These are phyloP conservation scores for Limnothrissa miodon DNA, from an alignment of 2,113 vertebrate genomes.

Conservation along the genomic window DNA sequence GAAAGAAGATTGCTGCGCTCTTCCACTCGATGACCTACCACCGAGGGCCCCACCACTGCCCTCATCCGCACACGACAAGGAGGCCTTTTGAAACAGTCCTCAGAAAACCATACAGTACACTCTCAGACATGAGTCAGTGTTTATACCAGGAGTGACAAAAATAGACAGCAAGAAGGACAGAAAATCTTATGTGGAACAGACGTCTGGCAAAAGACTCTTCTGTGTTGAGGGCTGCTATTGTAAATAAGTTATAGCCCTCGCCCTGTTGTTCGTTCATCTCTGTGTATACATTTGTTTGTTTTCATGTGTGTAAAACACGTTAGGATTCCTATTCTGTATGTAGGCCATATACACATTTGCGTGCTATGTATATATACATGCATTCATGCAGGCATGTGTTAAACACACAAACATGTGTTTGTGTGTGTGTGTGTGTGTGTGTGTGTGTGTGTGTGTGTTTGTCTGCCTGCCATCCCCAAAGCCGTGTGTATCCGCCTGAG, in stretches of 20 bases:
- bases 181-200: not conserved
- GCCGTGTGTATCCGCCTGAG: conserved; percentile 13
- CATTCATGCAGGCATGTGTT: not conserved
- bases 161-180: not conserved
- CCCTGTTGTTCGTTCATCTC: not conserved
- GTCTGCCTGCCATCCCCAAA: conserved; percentile 6
- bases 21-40: not conserved
- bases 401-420: conserved; percentile 5
- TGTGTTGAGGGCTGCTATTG: not conserved
- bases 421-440: conserved; percentile 18
- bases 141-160: not conserved
- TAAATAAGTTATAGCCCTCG: not conserved
- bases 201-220: not conserved
- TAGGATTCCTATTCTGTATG: not conserved
- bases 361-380: not conserved
- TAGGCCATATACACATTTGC: not conserved
- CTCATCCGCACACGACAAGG: not conserved
- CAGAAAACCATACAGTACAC: not conserved
- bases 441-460: conserved; percentile 11
- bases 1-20: not conserved
- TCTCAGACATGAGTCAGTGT: conserved; percentile 1
- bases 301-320: not conserved
- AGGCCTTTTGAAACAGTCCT: not conserved
- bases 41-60: not conserved
- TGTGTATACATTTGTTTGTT: not conserved